These are phyloP conservation scores for Microcebus griseorufus DNA, from an alignment of 2,113 vertebrate species.

Conservation along the genomic window DNA sequence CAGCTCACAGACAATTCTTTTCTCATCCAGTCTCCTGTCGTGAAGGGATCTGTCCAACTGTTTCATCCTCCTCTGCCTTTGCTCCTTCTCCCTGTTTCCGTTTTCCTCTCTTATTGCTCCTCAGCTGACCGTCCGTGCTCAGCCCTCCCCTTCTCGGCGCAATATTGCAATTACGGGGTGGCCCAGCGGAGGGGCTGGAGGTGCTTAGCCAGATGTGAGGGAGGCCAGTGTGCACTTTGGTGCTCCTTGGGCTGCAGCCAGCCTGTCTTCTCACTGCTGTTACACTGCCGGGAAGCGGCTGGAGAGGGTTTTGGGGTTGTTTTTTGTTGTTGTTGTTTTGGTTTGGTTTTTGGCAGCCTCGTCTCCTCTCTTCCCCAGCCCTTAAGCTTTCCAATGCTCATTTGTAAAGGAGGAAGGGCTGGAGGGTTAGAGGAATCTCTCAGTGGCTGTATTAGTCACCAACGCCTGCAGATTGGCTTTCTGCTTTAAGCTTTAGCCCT, in stretches of 20 bases:
- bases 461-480: conserved; percentile 57
- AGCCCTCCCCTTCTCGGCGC: conserved; percentile 90
- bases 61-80: conserved; percentile 69
- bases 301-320: background rate
- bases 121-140: conserved; percentile 88
- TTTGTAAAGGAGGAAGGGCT: conserved; percentile 79
- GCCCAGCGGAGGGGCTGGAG: conserved; percentile 87
- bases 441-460: conserved; percentile 65
- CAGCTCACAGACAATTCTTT: background rate
- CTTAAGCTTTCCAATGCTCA: conserved; percentile 72
- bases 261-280: conserved; percentile 81
- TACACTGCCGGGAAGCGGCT: conserved; percentile 75
- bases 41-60: conserved; percentile 40
- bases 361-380: conserved; percentile 54
- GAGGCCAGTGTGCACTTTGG: conserved; percentile 85
- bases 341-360: conserved; percentile 47
- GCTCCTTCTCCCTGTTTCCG: background rate
- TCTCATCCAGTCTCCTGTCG: background rate
- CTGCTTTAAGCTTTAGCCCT: conserved; percentile 70
- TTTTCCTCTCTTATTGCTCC: conserved; percentile 70
- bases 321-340: background rate
- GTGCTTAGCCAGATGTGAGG: conserved; percentile 97
- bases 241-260: conserved; percentile 81
- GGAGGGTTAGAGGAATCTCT: conserved; percentile 18
- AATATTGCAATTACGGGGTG: conserved; percentile 94